Base-by-base conservation (phyloP, 1,140 invertebrate species). In the Acyrthosiphon pisum region DNA sequence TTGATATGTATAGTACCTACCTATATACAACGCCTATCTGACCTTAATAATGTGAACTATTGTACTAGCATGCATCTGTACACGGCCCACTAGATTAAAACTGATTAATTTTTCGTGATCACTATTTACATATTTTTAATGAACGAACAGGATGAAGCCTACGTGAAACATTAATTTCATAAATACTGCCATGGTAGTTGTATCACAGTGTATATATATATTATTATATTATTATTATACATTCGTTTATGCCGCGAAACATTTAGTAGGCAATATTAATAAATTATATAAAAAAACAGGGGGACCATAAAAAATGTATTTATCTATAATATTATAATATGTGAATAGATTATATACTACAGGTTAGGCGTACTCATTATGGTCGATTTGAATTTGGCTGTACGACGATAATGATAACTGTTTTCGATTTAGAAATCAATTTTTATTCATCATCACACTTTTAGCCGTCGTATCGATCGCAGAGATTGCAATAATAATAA, bases 21-120 rank as follows among this genome's bases (percentile, higher is more conserved):
- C n/a, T 53, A 53, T 6, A 53, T 53, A 68, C 60, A 44, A 84
- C 23, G 41, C 8, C 83, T 41, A 41, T 84, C 46, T 88, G 86
- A 88, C 86, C 86, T 88, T 35, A 48, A 84, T 41, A 41, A 48
- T 41, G 46, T 88, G 86, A 88, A 88, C 86, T 88, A 88, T 88
- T 89, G 87, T 89, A 89, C 48, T 53, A 26, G 35, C 30, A n/a
- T 53, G 48, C n/a, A 4, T 30, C 23, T 11, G 41, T 22, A 22
- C 22, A 9, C 87, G 48, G 48, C 87, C 87, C 87, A 89, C 87
- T 26, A 35, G 87, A 89, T 89, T 53, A 53, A 89, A 89, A 53
- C n/a, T 37, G 87, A 89, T 89, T 89, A 89, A 89, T 53, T 89
- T 89, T 89, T 89, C 22, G 87, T 37, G 87, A n/a, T 50, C n/a